These are phyloP conservation scores for Ambastaia sidthimunki DNA, from an alignment of 2,797 vertebrate species.

Conservation along the genomic window DNA sequence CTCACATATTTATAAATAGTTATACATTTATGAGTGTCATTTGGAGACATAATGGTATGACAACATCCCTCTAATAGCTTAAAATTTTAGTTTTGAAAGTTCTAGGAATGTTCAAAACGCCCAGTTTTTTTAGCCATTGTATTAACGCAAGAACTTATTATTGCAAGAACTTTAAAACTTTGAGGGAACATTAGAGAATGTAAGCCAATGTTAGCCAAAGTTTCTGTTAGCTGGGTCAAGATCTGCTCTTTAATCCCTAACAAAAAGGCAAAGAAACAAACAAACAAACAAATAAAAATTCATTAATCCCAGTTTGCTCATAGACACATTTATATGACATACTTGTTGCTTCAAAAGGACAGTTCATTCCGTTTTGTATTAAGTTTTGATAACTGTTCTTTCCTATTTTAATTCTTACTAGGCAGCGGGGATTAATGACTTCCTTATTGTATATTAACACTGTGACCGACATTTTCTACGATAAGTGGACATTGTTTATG, in stretches of 20 bases:
- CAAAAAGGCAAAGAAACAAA: not conserved
- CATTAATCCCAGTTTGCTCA: not conserved
- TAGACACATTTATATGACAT: not conserved
- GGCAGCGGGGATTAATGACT: conserved; percentile 15
- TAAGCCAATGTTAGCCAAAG: no score
- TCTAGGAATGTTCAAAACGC: no score
- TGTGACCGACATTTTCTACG: conserved; percentile 26
- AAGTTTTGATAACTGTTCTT: not conserved
- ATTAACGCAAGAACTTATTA: no score
- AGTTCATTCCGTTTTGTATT: not conserved
- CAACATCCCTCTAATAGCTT: not conserved
- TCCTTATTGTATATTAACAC: conserved; percentile 45
- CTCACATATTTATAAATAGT: not conserved
- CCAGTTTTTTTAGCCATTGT: no score
- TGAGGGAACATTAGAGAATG: no score
- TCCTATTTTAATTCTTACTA: conserved; percentile 27
- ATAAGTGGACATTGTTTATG: conserved; percentile 60
- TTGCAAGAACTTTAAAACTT: no score
- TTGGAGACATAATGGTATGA: conserved; percentile 11
- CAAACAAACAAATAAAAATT: not conserved
- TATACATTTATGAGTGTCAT: not conserved
- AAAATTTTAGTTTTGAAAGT: no score
- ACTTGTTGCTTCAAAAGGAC: conserved; percentile 10
- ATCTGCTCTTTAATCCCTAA: not conserved
- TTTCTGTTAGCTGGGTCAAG: no score